A percentile compares a stretch with the other conserved stretches of the same genome.
These are phyloP conservation scores for Lampropteryx suffumata DNA, from an alignment of 2,888 invertebrate genomes.

Conservation along the genomic window DNA sequence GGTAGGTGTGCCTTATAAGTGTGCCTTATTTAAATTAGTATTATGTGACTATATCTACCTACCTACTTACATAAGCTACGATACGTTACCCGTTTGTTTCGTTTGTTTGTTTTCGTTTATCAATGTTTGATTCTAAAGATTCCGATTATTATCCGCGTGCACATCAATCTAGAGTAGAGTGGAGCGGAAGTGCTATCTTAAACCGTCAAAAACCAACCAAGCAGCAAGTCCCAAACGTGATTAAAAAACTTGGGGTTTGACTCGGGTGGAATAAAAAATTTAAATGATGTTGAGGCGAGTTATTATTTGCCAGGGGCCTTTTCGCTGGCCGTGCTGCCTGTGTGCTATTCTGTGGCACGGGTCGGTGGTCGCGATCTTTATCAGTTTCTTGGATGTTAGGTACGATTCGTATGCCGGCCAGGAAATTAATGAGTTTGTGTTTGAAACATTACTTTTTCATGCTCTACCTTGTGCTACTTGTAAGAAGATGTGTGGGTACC, in stretches of 20 bases:
- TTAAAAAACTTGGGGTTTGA: slow-evolving; percentile 29
- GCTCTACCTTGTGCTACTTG: no score
- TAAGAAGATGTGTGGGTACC: no score
- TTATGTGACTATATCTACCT: no score
- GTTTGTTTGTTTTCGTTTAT: no score
- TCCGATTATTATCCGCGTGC: neutral
- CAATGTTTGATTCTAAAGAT: no score
- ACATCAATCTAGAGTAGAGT: slow-evolving; percentile 4
- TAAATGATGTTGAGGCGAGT: slow-evolving; percentile 14
- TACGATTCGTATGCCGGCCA: slow-evolving; percentile 14
- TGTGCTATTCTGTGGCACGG: slow-evolving; percentile 15
- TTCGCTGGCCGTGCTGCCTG: slow-evolving; percentile 24
- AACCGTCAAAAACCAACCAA: slow-evolving; percentile 28
- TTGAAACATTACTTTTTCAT: neutral
- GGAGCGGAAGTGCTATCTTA: slow-evolving; percentile 41
- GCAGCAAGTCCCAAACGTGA: slow-evolving; percentile 31
- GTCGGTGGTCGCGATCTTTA: slow-evolving; percentile 30
- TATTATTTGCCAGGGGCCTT: slow-evolving; percentile 35
- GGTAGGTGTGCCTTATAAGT: no score
- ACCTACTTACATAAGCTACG: no score
- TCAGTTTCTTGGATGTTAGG: slow-evolving; percentile 24
- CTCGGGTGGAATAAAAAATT: slow-evolving; percentile 17
- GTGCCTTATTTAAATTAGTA: no score
- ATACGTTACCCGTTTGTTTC: no score
- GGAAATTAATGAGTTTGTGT: slow-evolving; percentile 42